Conservation (phyloP, 2,888 invertebrate species). For the Melanostoma mellinum region DNA sequence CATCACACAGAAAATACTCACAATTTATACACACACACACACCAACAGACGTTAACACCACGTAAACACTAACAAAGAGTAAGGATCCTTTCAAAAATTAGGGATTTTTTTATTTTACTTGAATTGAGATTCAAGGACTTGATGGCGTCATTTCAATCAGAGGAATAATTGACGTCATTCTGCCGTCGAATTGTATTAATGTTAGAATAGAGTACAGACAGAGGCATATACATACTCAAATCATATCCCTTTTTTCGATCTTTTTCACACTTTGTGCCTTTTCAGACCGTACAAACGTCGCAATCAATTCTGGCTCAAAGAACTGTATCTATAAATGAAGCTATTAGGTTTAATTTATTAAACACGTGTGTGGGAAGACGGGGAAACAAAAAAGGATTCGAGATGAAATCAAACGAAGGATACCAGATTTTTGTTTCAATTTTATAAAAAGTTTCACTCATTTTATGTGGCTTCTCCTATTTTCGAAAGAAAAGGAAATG, state of each 20-base stretch:
- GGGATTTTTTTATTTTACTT: background rate
- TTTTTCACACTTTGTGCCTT: background rate
- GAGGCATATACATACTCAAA: background rate
- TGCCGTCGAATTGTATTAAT: background rate
- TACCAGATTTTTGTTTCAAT: conserved; percentile 3
- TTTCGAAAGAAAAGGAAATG: background rate
- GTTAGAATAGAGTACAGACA: too few species aligned
- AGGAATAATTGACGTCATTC: conserved; percentile 65
- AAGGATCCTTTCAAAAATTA: conserved; percentile 12
- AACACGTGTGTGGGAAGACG: conserved; percentile 1
- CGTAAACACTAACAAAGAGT: background rate
- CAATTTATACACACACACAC: background rate
- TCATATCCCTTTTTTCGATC: conserved; percentile 5
- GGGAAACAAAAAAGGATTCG: conserved; percentile 6
- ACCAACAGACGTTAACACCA: conserved; percentile 7
- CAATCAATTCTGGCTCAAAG: conserved; percentile 37
- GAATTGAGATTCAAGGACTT: conserved; percentile 50
- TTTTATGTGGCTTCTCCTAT: conserved; percentile 17
- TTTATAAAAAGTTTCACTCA: conserved; percentile 2
- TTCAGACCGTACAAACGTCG: conserved; percentile 3
- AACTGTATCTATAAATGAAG: conserved; percentile 39
- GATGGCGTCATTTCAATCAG: conserved; percentile 59
- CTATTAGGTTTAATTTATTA: conserved; percentile 46
- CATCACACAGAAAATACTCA: conserved; percentile 4
- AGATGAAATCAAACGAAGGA: conserved; percentile 24